A percentile compares a stretch with the other conserved stretches of the same genome.
Evolutionary conservation across 1,140 invertebrate species (phyloP).

Genomic region (Leptinotarsa defecta): DNA sequence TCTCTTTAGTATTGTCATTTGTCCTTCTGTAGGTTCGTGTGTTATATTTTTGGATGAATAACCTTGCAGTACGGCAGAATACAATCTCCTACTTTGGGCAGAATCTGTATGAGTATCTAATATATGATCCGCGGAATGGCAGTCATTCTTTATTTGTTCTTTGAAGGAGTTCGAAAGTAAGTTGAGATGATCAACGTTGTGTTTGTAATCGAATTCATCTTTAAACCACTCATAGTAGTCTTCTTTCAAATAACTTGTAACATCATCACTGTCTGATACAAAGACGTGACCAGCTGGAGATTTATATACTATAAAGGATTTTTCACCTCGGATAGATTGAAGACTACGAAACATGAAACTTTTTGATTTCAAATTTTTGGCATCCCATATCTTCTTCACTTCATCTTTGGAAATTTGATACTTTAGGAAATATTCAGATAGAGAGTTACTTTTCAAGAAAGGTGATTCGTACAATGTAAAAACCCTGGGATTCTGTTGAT

Average conservation of each 20-base stretch:
- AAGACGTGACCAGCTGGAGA: slow-evolving; percentile 26
- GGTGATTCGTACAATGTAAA: slow-evolving; percentile 33
- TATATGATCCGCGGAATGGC: neutral
- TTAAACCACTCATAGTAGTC: slow-evolving; percentile 18
- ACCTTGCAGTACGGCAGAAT: slow-evolving; percentile 48
- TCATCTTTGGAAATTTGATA: slow-evolving; percentile 31
- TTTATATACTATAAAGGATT: slow-evolving; percentile 30
- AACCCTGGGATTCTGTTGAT: neutral
- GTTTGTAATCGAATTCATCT: slow-evolving; percentile 1
- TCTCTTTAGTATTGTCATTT: slow-evolving; percentile 19
- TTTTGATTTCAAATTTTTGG: slow-evolving; percentile 6
- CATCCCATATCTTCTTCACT: slow-evolving; percentile 25
- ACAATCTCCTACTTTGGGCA: slow-evolving; percentile 34
- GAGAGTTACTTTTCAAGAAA: slow-evolving; percentile 34
- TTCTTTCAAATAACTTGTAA: slow-evolving; percentile 16
- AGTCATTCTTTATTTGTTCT: slow-evolving; percentile 5
- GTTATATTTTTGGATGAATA: slow-evolving; percentile 23
- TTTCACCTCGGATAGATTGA: slow-evolving; percentile 10
- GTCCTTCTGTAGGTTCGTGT: neutral
- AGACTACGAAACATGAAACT: slow-evolving; percentile 16
- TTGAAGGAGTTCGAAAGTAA: slow-evolving; percentile 15
- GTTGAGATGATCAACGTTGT: slow-evolving; percentile 1
- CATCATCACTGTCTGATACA: slow-evolving; percentile 16
- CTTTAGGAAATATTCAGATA: slow-evolving; percentile 43
- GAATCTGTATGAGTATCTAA: slow-evolving; percentile 19